Evolutionary conservation across 1,140 invertebrate species (phyloP), one percentile per base, ranked within the genome.

Genomic region (Brachystomella parvula): DNA sequence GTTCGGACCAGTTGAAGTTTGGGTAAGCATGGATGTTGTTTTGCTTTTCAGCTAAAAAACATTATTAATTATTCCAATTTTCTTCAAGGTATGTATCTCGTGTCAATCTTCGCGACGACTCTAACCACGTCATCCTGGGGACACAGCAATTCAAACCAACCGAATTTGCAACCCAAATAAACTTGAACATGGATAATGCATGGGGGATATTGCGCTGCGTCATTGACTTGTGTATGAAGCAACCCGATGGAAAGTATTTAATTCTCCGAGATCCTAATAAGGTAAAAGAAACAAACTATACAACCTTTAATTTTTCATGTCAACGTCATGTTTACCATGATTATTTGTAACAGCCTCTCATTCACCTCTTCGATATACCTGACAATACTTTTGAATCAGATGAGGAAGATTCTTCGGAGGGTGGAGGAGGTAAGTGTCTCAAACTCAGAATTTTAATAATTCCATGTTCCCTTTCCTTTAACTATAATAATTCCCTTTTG

Each of bases 231-330:
- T 95, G 94, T 72, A 94, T 98, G 90, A 96, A 96, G 77, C 90
- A 98, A 75, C 92, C 94, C 74, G 93, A 97, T 78, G 97, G 97
- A 73, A 83, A 86, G 81, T 99, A 98, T 78, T 82, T 99, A 63
- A 94, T 99, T 67, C 94, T 99, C 90, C 98, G 99, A 79, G 96
- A 99, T 81, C 97, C 96, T 0, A 98, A 96, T 78, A 98, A 98
- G 81, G 78, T 80, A 31, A 47, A 56, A 28, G 47, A 69, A 1
- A 6, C 1, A 53, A n/a, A n/a, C n/a, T n/a, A n/a, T n/a, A n/a
- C n/a, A n/a, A 58, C n/a, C 24, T 68, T 21, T 29, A 29, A 33
- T 32, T 57, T 59, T 64, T 44, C 30, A 35, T 47, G 60, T 24
- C 29, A 29, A 31, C 3, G 19, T 29, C 59, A 44, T 32, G 24